These are phyloP conservation scores for Leptinotarsa peninsularis DNA, from an alignment of 2,888 invertebrate genomes.

Conservation along the genomic window DNA sequence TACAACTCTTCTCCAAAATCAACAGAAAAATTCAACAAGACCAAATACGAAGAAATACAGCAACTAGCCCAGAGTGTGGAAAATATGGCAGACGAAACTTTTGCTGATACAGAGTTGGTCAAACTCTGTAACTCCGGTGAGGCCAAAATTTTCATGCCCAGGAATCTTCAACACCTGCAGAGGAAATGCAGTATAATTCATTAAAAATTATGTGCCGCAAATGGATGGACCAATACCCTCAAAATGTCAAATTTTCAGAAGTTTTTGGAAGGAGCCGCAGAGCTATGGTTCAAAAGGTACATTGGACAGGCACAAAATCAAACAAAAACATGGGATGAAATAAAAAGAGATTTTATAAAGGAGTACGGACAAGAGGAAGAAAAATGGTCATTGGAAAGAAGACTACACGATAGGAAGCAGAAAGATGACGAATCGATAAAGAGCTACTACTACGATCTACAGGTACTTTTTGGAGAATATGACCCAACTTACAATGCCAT, in stretches of 20 bases:
- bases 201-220: not conserved
- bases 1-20: not conserved
- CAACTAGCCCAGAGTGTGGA: not conserved
- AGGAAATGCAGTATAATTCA: not conserved
- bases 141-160: not conserved
- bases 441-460: constrained; percentile 19
- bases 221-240: not conserved
- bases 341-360: not conserved
- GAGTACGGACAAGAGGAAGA: constrained; percentile 3
- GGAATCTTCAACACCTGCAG: not conserved
- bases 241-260: not conserved
- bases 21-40: not conserved
- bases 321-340: not conserved
- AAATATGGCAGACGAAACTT: not conserved
- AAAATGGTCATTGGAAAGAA: not conserved
- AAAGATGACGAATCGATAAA: constrained; percentile 11
- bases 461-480: constrained; percentile 10
- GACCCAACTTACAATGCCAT: not conserved
- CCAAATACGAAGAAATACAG: not conserved
- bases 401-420: constrained; percentile 10
- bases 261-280: constrained; percentile 8
- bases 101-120: constrained; percentile 7
- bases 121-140: not conserved
- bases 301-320: not conserved
- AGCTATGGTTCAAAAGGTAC: constrained; percentile 9